Evolutionary conservation across 2,888 invertebrate genomes (phyloP), one percentile per base, ranked within the genome.

Genomic region (Drosophila melanosoma): DNA sequence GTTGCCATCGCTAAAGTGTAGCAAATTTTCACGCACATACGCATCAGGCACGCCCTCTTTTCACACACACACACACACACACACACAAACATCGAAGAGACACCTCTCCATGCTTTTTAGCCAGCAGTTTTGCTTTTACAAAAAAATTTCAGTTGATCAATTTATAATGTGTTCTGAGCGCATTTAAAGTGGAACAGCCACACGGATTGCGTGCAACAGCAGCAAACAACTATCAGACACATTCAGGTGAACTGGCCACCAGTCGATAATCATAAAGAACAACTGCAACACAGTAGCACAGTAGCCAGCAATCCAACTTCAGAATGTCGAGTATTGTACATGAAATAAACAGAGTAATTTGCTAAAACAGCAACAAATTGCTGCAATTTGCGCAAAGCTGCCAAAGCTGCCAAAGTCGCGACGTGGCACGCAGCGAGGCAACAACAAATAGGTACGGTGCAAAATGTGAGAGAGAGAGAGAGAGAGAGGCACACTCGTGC

Each of bases 291-390:
- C 59, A 52, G 10, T 23, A 51, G 38, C 71, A 72, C 59, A 52
- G 10, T 23, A 51, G 38, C 51, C 48, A 76, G 63, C 69, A 72
- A 60, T 69, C 56, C 72, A 61, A 65, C 69, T 66, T 20, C 49
- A 42, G 59, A 49, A 17, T 58, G 57, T 53, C 57, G 67, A 23
- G 52, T 54, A 70, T 76, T 54, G 64, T 81, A 76, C 82, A 74
- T 75, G 89, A 81, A 79, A 91, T 83, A 91, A 91, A 90, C 90
- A 90, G 86, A 83, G 88, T 90, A 90, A 90, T 91, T 90, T 91
- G 74, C 80, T 83, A 89, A 90, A 90, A 82, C 81, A 85, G 87
- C 87, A 87, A 88, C 90, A 89, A 90, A 90, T 90, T 90, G 87
- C 91, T 77, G 89, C 90, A 91, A 91, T 91, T 91, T 90, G 76